These are phyloP conservation scores for Neodiprion pinetum DNA, from an alignment of 1,140 invertebrate genomes.

Conservation along the genomic window DNA sequence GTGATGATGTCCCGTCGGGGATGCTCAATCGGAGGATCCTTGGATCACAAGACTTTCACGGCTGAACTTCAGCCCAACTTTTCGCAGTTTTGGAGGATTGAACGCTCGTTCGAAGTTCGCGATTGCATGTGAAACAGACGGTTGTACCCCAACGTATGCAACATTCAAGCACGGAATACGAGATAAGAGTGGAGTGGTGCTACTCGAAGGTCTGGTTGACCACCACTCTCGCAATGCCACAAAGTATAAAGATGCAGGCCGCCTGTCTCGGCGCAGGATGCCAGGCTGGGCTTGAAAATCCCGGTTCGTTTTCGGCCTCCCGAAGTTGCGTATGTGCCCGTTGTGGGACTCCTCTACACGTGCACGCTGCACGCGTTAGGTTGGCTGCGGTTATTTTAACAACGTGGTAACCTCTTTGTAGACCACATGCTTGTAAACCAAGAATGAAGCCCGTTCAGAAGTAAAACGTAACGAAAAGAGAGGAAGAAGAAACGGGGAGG, in stretches of 20 bases:
- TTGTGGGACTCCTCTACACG: slow-evolving; percentile 43
- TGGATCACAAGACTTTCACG: background rate
- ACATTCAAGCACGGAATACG: background rate
- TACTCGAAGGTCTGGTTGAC: slow-evolving; percentile 20
- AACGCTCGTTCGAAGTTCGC: background rate
- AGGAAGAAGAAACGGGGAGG: too few species aligned
- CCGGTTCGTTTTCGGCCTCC: slow-evolving; percentile 17
- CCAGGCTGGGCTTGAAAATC: background rate
- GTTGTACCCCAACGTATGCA: background rate
- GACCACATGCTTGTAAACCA: slow-evolving; percentile 63
- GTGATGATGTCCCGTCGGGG: background rate
- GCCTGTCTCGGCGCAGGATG: background rate
- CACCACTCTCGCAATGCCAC: slow-evolving; percentile 24
- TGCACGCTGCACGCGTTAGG: slow-evolving; percentile 43
- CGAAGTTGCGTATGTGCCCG: slow-evolving; percentile 18
- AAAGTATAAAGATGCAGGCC: slow-evolving; percentile 15
- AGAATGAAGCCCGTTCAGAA: slow-evolving; percentile 60
- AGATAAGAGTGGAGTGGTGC: background rate
- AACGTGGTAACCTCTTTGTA: slow-evolving; percentile 63
- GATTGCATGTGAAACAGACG: background rate
- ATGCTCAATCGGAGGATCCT: background rate
- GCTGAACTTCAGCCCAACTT: background rate
- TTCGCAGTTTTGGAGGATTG: background rate
- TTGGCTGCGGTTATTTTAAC: slow-evolving; percentile 61
- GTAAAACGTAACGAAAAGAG: slow-evolving; percentile 7